A percentile compares a stretch with the other conserved stretches of the same genome.
Evolutionary conservation across 2,113 vertebrate genomes (phyloP).

Genomic region (Hippopotamus amphibius): DNA sequence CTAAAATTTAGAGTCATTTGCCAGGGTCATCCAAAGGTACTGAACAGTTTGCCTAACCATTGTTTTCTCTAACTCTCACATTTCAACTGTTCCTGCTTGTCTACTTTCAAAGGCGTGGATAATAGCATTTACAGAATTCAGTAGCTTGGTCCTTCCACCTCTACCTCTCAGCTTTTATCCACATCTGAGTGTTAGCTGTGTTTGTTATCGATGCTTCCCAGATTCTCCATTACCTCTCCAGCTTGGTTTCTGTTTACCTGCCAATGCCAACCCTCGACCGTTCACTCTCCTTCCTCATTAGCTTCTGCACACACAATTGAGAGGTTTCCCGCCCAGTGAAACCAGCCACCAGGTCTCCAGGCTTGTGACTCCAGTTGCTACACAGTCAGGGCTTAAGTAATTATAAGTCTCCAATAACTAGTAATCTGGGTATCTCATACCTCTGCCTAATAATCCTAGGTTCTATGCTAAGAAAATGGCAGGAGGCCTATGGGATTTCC

Average conservation of each 20-base stretch:
- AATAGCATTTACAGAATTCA: conserved; percentile 7
- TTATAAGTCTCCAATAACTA: conserved; percentile 54
- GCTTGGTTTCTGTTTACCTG: conserved; percentile 75
- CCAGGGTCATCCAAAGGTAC: background rate
- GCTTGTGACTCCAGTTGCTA: background rate
- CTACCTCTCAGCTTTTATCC: conserved; percentile 12
- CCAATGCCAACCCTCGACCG: background rate
- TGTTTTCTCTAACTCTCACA: conserved; percentile 36
- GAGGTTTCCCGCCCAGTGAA: background rate
- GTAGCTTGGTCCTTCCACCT: conserved; percentile 60
- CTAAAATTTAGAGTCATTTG: background rate
- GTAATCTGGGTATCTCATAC: conserved; percentile 61
- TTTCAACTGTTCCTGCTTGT: conserved; percentile 39
- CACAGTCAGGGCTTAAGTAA: conserved; percentile 4
- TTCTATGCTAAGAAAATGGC: conserved; percentile 55
- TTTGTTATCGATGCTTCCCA: conserved; percentile 73
- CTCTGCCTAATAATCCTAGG: background rate
- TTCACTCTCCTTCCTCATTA: conserved; percentile 38
- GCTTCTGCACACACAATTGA: background rate
- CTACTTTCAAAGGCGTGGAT: background rate
- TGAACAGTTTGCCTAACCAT: background rate
- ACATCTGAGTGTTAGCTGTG: background rate
- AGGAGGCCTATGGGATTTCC: conserved; percentile 29
- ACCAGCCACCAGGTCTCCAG: background rate
- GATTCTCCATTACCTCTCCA: conserved; percentile 69